A percentile compares a stretch with the other conserved stretches of the same genome.
Evolutionary conservation across 1,140 invertebrate species (phyloP).

Genomic region (Dendrolimus punctatus): DNA sequence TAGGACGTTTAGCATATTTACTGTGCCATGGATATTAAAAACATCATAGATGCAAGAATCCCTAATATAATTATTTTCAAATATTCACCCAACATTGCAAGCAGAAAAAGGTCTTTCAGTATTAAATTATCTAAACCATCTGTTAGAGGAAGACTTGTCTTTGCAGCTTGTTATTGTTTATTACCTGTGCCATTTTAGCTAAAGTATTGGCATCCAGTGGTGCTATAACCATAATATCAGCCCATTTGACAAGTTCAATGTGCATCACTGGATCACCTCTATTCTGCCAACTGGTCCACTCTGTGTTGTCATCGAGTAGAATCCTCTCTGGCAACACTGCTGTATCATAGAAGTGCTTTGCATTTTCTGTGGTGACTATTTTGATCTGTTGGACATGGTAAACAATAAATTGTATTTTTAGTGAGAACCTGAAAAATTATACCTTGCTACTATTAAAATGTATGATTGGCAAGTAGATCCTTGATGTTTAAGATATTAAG

Average conservation of each 20-base stretch:
- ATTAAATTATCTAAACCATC: too few species aligned
- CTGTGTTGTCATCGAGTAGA: conserved; percentile 85
- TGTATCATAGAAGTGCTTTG: conserved; percentile 88
- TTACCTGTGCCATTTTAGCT: conserved; percentile 90
- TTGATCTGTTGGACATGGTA: conserved; percentile 73
- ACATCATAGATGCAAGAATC: too few species aligned
- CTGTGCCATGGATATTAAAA: too few species aligned
- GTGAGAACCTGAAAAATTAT: too few species aligned
- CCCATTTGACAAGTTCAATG: conserved; percentile 97
- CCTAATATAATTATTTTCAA: too few species aligned
- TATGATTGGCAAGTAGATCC: too few species aligned
- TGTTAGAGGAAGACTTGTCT: too few species aligned
- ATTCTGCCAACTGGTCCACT: conserved; percentile 94
- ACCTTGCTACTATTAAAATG: too few species aligned
- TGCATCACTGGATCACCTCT: conserved; percentile 97
- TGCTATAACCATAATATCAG: conserved; percentile 93
- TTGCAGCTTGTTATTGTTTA: background rate
- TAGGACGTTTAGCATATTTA: too few species aligned
- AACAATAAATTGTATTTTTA: background rate
- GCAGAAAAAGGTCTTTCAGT: too few species aligned
- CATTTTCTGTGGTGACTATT: conserved; percentile 87
- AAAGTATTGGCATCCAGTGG: conserved; percentile 98
- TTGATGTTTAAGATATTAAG: too few species aligned
- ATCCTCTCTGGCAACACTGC: conserved; percentile 74
- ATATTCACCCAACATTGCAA: too few species aligned